Percentiles rank a stretch among this genome's conserved stretches.
Conservation (phyloP, 2,113 vertebrate genomes). For the Mohoua ochrocephala region DNA sequence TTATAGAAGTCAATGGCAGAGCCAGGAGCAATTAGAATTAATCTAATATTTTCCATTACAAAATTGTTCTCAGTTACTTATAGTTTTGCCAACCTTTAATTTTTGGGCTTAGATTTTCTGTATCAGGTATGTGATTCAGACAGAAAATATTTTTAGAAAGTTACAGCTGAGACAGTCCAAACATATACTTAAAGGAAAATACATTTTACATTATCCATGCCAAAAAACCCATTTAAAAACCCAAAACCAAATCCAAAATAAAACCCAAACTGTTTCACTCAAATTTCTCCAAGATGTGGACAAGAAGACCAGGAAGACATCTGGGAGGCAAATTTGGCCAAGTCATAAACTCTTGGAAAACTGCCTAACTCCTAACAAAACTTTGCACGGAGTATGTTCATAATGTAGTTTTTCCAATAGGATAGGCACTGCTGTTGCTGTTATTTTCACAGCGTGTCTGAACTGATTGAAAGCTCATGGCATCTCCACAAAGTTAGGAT, state of each 20-base stretch:
- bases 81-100: slow-evolving; percentile 10
- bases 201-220: neutral
- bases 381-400: neutral
- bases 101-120: neutral
- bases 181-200: neutral
- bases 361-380: neutral
- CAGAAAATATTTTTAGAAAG: slow-evolving; percentile 41
- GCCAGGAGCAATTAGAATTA: neutral
- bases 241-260: neutral
- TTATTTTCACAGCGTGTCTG: neutral
- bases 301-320: neutral
- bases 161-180: neutral
- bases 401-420: neutral
- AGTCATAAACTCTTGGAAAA: neutral
- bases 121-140: neutral
- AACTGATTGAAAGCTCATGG: neutral
- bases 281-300: neutral
- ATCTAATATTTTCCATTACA: slow-evolving; percentile 8
- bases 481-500: neutral
- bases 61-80: neutral
- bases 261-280: neutral
- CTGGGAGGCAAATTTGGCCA: neutral
- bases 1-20: neutral
- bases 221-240: neutral
- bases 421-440: neutral